Conservation (phyloP, 2,888 invertebrate genomes). For the Vandiemenella viatica region DNA sequence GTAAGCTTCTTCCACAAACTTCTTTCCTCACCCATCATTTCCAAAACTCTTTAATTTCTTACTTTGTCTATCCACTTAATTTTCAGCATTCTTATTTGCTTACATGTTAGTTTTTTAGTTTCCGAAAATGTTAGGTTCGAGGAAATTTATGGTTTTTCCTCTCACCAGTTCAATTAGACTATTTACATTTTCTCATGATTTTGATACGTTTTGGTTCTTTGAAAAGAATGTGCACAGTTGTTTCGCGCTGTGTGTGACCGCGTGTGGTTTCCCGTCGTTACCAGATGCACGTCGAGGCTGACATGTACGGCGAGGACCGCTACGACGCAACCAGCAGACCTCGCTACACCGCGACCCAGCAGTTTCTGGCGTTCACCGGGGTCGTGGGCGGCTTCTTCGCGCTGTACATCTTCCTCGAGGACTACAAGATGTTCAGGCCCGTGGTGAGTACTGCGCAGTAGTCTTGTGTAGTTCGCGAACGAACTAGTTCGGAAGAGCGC, state of each 20-base stretch:
- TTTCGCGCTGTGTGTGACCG: neutral
- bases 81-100: too few species aligned
- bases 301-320: slow-evolving; percentile 57
- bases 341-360: slow-evolving; percentile 33
- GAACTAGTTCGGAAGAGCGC: too few species aligned
- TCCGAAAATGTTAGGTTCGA: neutral
- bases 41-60: too few species aligned
- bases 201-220: too few species aligned
- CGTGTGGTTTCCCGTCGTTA: slow-evolving; percentile 22
- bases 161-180: too few species aligned
- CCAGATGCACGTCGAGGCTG: slow-evolving; percentile 49
- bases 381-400: slow-evolving; percentile 33
- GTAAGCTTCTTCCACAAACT: too few species aligned
- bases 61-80: too few species aligned
- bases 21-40: too few species aligned
- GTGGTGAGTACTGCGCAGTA: slow-evolving; percentile 34
- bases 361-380: slow-evolving; percentile 39
- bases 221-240: too few species aligned
- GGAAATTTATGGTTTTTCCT: neutral
- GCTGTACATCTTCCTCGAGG: slow-evolving; percentile 37
- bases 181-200: too few species aligned
- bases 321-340: slow-evolving; percentile 40
- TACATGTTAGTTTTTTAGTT: neutral
- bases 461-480: too few species aligned
- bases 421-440: slow-evolving; percentile 45